Evolutionary conservation across 1,140 invertebrate species (phyloP).

Genomic region (Diachasma alloeum): DNA sequence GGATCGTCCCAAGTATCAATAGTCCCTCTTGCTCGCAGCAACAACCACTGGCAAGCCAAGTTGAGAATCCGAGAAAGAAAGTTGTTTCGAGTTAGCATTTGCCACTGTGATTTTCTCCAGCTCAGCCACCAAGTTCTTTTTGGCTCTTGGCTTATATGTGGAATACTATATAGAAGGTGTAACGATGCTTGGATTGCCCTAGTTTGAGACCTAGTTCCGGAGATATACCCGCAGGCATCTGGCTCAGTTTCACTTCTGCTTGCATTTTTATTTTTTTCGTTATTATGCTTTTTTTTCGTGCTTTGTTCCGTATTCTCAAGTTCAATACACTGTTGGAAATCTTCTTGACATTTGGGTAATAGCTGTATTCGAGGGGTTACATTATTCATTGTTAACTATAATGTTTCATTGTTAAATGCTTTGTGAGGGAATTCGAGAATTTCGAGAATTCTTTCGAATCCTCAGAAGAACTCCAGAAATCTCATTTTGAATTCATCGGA

Average conservation of each 20-base stretch:
- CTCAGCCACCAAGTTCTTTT: not conserved
- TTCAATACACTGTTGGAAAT: no score
- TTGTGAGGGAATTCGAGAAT: no score
- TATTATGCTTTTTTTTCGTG: not conserved
- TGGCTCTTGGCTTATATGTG: not conserved
- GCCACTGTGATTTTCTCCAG: constrained; percentile 29
- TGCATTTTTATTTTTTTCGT: not conserved
- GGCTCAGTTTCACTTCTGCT: not conserved
- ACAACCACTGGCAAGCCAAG: not conserved
- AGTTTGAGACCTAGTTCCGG: constrained; percentile 33
- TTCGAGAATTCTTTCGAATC: no score
- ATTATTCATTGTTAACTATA: no score
- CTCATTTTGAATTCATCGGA: no score
- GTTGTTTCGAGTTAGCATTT: constrained; percentile 33
- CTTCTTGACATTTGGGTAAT: no score
- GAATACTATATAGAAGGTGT: not conserved
- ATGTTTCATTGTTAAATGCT: no score
- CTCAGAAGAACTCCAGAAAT: no score
- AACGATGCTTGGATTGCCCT: constrained; percentile 14
- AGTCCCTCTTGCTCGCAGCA: constrained; percentile 13
- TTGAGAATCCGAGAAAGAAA: constrained; percentile 38
- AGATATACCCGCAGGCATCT: not conserved
- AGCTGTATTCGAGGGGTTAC: no score
- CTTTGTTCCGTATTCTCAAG: no score
- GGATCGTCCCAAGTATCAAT: constrained; percentile 17